These are phyloP conservation scores for Cryptus armator DNA, from an alignment of 2,888 invertebrate genomes.

Conservation along the genomic window DNA sequence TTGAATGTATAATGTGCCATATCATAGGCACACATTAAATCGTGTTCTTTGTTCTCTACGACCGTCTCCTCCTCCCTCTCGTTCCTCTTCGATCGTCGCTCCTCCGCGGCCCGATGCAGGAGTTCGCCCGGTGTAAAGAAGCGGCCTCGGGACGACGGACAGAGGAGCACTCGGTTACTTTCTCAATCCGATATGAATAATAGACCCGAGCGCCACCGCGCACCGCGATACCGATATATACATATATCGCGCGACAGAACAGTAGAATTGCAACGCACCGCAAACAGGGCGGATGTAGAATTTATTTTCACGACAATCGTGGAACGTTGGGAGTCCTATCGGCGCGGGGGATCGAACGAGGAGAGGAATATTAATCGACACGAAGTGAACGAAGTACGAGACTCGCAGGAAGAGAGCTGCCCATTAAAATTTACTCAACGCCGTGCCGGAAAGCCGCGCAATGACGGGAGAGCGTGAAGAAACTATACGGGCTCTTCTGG, in stretches of 20 bases:
- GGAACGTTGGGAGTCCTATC: not conserved
- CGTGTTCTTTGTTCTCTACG: conserved; percentile 51
- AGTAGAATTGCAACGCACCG: conserved; percentile 45
- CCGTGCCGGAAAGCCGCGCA: not conserved
- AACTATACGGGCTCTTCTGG: not conserved
- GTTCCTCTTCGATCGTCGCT: conserved; percentile 3
- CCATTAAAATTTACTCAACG: not conserved
- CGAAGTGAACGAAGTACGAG: not conserved
- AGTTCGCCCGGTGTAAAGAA: conserved; percentile 19
- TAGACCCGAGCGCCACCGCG: conserved; percentile 36
- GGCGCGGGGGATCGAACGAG: not conserved
- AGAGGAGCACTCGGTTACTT: conserved; percentile 45
- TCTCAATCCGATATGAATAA: conserved; percentile 64
- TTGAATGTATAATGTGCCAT: conserved; percentile 44
- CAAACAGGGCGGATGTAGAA: conserved; percentile 11
- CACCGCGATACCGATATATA: conserved; percentile 44
- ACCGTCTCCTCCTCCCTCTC: conserved; percentile 18
- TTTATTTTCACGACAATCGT: not conserved
- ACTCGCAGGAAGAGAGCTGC: no score
- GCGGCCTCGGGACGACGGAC: conserved; percentile 24
- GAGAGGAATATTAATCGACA: not conserved
- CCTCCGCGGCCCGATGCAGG: conserved; percentile 16
- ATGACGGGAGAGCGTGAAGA: not conserved
- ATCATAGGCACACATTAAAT: conserved; percentile 53
- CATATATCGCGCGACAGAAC: conserved; percentile 41